Conservation (phyloP, 2,113 vertebrate genomes). For the Thalassarche chlororhynchos region DNA sequence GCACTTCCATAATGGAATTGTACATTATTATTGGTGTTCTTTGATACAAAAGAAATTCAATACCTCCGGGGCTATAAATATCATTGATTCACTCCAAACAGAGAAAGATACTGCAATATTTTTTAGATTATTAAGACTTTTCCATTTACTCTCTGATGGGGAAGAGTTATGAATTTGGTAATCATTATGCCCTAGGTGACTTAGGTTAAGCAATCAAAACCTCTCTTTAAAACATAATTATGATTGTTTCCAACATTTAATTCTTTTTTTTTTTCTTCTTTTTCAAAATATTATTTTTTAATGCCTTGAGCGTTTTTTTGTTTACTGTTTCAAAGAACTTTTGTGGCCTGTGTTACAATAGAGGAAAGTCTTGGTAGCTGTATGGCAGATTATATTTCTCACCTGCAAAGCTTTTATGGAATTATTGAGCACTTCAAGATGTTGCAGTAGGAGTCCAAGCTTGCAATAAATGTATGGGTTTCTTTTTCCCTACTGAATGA, state of each 20-base stretch:
- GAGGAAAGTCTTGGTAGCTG: background rate
- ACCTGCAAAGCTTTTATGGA: background rate
- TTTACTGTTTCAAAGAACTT: conserved; percentile 37
- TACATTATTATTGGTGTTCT: conserved; percentile 55
- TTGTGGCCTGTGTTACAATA: background rate
- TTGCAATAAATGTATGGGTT: background rate
- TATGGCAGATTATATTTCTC: background rate
- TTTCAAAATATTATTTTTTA: background rate
- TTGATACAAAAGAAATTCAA: conserved; percentile 44
- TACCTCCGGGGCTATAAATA: conserved; percentile 57
- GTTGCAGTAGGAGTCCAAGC: background rate
- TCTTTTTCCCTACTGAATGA: background rate
- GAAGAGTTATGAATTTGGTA: conserved; percentile 55
- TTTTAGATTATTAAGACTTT: conserved; percentile 61
- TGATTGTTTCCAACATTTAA: conserved; percentile 34
- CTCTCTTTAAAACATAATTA: conserved; percentile 57
- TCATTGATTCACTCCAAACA: conserved; percentile 46
- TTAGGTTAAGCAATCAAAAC: conserved; percentile 22
- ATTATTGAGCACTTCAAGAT: background rate
- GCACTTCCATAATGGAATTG: conserved; percentile 5
- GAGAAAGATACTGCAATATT: conserved; percentile 21
- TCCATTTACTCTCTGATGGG: conserved; percentile 9
- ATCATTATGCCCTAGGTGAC: conserved; percentile 41
- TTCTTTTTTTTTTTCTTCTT: background rate
- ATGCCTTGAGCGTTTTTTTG: conserved; percentile 53